These are phyloP conservation scores for Eulemur coronatus DNA, from an alignment of 2,797 vertebrate species.

Conservation along the genomic window DNA sequence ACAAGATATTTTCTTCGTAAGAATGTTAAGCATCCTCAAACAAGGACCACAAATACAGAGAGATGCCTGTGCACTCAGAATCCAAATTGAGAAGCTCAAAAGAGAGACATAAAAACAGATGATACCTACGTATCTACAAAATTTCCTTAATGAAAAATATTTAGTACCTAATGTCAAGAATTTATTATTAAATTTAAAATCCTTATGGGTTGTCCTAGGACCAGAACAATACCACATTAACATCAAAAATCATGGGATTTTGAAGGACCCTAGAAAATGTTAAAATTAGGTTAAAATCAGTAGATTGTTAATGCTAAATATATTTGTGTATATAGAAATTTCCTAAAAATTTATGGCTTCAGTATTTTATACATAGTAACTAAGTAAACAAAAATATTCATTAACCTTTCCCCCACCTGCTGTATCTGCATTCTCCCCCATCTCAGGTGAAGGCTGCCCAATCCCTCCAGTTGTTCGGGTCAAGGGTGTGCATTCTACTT, in stretches of 20 bases:
- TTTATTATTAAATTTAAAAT: constrained; percentile 12
- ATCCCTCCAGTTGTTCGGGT: neutral
- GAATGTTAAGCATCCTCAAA: neutral
- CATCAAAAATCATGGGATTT: neutral
- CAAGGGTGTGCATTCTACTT: neutral
- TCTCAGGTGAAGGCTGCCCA: neutral
- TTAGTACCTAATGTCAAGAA: neutral
- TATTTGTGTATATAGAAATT: neutral
- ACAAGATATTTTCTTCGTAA: neutral
- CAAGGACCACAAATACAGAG: neutral
- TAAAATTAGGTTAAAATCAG: neutral
- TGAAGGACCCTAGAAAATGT: neutral
- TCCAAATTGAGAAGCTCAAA: neutral
- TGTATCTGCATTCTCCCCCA: neutral
- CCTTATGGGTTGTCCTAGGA: neutral
- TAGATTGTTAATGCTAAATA: neutral
- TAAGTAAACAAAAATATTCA: neutral
- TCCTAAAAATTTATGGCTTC: neutral
- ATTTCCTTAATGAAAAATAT: neutral
- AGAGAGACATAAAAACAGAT: neutral
- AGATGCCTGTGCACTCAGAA: neutral
- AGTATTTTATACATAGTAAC: neutral
- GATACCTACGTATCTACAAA: neutral
- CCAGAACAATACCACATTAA: neutral
- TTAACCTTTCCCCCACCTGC: neutral